phyloP scores from a whole-genome alignment of 2,888 invertebrate species.

The Epirrhoe tristata region DNA sequence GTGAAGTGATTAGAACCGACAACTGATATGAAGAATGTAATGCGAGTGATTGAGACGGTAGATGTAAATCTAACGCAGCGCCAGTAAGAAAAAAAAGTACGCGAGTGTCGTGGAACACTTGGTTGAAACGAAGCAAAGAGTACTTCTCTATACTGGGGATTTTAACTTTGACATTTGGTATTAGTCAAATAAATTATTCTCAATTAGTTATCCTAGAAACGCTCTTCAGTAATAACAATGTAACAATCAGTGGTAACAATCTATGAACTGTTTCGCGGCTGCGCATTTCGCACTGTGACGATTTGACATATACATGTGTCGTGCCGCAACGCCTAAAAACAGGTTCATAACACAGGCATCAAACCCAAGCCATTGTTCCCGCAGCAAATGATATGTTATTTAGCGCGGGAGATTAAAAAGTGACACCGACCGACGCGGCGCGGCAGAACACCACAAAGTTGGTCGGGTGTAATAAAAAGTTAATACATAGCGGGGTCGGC shows the following conservation, averaged over 20 bases:
- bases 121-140: conserved; percentile 35
- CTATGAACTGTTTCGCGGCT: too few species aligned
- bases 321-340: background rate
- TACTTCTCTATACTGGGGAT: too few species aligned
- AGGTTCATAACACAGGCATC: conserved; percentile 9
- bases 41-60: too few species aligned
- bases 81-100: conserved; percentile 1
- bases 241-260: too few species aligned
- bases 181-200: too few species aligned
- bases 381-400: conserved; percentile 26
- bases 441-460: conserved; percentile 75
- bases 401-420: conserved; percentile 37
- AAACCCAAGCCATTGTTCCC: conserved; percentile 23
- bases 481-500: conserved; percentile 75
- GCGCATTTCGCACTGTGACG: too few species aligned
- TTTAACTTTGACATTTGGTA: background rate
- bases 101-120: conserved; percentile 11
- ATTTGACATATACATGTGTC: background rate
- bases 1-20: too few species aligned
- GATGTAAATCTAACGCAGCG: background rate
- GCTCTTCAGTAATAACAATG: too few species aligned
- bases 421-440: conserved; percentile 44
- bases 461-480: conserved; percentile 80
- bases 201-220: too few species aligned
- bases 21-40: too few species aligned